Evolutionary conservation across 1,140 invertebrate species (phyloP).

Genomic region (Cotesia vestalis): DNA sequence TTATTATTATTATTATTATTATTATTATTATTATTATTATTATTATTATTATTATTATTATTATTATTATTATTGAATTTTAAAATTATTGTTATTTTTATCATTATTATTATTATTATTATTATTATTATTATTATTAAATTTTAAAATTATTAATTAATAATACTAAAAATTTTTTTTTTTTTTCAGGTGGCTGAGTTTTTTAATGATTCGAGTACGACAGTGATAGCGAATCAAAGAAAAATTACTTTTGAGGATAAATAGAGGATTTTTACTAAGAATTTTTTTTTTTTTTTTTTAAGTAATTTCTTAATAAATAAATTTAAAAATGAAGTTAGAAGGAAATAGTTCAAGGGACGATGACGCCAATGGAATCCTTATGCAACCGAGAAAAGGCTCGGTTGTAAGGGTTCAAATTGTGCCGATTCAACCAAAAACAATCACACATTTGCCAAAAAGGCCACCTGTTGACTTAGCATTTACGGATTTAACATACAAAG

Average conservation of each 20-base stretch:
- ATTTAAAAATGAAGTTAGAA: conserved; percentile 58
- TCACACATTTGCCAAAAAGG: conserved; percentile 84
- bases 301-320: conserved; percentile 17
- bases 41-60: no score
- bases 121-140: no score
- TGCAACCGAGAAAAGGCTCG: conserved; percentile 68
- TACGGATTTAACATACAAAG: conserved; percentile 83
- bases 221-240: neutral
- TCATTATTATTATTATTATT: no score
- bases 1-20: no score
- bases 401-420: conserved; percentile 70
- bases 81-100: no score
- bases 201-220: no score
- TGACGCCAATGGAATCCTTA: conserved; percentile 57
- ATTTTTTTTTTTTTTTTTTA: conserved; percentile 8
- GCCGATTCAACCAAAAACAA: conserved; percentile 76
- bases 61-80: no score
- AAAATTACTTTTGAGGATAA: neutral
- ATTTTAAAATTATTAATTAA: no score
- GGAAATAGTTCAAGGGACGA: conserved; percentile 58
- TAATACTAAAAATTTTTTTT: no score
- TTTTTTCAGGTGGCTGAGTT: no score
- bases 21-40: no score
- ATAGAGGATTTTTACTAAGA: no score
- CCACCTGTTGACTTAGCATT: conserved; percentile 89